Percentiles rank a stretch among this genome's conserved stretches.
Conservation (phyloP, 2,113 vertebrate genomes). For the Copsychus sechellarum region DNA sequence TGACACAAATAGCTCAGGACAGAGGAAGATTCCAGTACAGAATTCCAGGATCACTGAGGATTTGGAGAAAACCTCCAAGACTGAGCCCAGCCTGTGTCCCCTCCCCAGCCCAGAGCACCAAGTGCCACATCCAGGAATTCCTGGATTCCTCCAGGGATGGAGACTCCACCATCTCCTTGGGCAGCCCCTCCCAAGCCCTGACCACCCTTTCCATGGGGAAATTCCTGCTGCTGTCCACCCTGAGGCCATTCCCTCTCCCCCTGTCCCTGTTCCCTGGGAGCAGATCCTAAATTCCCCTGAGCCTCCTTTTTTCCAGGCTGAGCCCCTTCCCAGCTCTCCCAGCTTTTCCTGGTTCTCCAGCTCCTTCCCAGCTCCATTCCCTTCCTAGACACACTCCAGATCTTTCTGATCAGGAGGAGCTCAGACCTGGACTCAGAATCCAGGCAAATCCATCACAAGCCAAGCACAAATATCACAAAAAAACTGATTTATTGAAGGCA, state of each 20-base stretch:
- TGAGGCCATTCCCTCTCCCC: neutral
- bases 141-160: neutral
- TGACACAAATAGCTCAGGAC: rapidly evolving
- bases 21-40: neutral
- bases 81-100: rapidly evolving
- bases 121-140: neutral
- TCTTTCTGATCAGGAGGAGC: neutral
- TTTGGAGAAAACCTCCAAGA: neutral
- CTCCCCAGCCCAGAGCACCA: rapidly evolving
- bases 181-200: neutral
- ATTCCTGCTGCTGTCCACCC: rapidly evolving
- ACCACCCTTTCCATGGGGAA: rapidly evolving
- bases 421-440: neutral
- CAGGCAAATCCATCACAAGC: neutral
- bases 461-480: neutral
- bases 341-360: neutral
- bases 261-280: neutral
- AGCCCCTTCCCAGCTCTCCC: neutral
- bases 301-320: neutral
- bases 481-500: neutral
- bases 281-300: neutral
- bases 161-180: neutral
- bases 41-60: neutral
- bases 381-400: rapidly evolving
- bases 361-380: neutral